Base-by-base conservation (phyloP, 2,888 invertebrate genomes). In the Selenia dentaria region DNA sequence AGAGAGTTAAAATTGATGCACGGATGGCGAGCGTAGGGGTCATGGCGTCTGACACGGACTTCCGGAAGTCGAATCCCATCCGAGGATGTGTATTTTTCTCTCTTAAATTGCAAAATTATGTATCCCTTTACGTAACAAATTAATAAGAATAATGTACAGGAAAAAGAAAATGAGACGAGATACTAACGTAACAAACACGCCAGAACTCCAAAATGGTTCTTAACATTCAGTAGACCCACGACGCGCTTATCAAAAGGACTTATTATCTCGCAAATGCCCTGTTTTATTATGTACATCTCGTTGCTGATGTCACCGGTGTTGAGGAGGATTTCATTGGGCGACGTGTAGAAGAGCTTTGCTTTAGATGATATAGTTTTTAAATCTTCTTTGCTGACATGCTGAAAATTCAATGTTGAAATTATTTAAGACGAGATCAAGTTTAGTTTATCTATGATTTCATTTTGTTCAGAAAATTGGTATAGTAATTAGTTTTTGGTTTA, bases 231-330 rank as follows among this genome's bases (percentile, higher is more conserved):
- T 2, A 62, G 57, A 0, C 60, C 63, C 1, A 82, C 60, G 0
- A 68, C 60, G 2, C 57, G 34, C 16, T 67, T 66, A 0, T 74
- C 74, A 1, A 64, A 66, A 0, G 86, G 86, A 36, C 70, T 38
- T 12, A 47, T n/a, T 18, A 86, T 87, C 78, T 86, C 85, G 50
- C 84, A 86, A 6, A 78, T 79, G 0, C 87, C 87, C 20, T 71
- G 73, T 37, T 79, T 83, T 28, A 87, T 77, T 27, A 87, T 68
- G 34, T 79, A 86, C 35, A 87, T 79, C 57, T 87, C 87, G 39
- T 83, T 84, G 43, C 67, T 72, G 5, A 86, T 74, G 41, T 87
- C 87, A 0, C 87, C 87, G 0, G 87, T 86, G 49, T 83, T 81
- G 26, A 85, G 38, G 1, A 87, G 56, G 14, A 87, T 76, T 64